Conservation (phyloP, 2,797 vertebrate genomes). For the Tolypeutes matacus region DNA sequence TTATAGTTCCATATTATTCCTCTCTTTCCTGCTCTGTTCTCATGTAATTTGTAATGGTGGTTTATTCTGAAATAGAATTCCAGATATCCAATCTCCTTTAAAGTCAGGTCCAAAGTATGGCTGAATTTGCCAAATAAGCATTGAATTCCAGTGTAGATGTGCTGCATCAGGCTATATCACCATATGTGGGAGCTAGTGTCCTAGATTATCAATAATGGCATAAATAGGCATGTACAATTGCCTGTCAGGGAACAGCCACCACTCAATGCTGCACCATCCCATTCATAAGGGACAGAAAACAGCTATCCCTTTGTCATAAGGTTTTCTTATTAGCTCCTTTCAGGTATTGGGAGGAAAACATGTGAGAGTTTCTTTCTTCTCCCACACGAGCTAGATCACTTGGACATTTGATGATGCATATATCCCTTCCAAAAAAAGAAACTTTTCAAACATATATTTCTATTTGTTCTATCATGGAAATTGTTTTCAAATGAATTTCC, state of each 20-base stretch:
- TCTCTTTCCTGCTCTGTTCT: background rate
- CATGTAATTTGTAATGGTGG: background rate
- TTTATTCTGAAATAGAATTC: conserved; percentile 4
- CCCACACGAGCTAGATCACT: background rate
- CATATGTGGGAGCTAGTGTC: background rate
- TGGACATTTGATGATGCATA: background rate
- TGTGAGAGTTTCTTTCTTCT: background rate
- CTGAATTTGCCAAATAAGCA: background rate
- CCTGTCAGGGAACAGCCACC: background rate
- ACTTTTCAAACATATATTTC: background rate
- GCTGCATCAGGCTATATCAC: background rate
- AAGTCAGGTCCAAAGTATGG: background rate
- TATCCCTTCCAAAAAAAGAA: background rate
- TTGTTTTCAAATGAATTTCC: conserved; percentile 14
- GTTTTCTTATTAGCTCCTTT: background rate
- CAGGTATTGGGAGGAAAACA: background rate
- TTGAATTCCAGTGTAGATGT: background rate
- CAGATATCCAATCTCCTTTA: background rate
- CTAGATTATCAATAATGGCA: background rate
- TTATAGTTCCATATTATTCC: background rate
- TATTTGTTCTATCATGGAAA: background rate
- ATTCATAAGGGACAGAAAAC: background rate
- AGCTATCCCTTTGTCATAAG: background rate
- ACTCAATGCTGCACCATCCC: background rate
- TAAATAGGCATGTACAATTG: background rate